Base-by-base conservation (phyloP, 2,113 vertebrate species). In the Bostrychus sinensis region DNA sequence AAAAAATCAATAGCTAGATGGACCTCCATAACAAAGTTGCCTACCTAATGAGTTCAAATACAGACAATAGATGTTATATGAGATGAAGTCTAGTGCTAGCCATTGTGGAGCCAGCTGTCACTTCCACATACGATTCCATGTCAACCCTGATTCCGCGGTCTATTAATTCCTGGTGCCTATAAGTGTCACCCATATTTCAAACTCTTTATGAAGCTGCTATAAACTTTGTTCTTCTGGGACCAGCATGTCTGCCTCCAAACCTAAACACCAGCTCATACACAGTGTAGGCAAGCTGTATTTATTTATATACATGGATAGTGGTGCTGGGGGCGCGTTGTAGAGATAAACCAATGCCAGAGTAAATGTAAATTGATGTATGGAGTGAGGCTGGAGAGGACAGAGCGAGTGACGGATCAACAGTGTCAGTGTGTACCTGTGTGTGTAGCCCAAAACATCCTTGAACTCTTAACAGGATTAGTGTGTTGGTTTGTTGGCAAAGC, bases 401-500 rank as follows among this genome's bases (percentile, higher is more conserved):
- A 23, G 48, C 22, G 12, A 34, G 50, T 56, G 50, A 67, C 22
- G 17, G 48, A 66, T 0, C 13, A 64, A 51, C 56, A 66, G 30
- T 28, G 54, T 64, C 39, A 26, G 30, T 5, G 23, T 55, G 16
- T 63, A 62, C 34, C 39, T 56, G 51, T 20, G 56, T 75, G 74
- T 86, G 78, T 72, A 74, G 70, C 83, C 74, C 60, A 64, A 70
- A 82, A 68, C 72, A 78, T 76, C 55, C 38, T 36, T 71, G 66
- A 64, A 46, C 69, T 64, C 67, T 25, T 81, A 85, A 87, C 60
- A 80, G 78, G 85, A 89, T 89, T 86, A 88, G 80, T 73, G 59
- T 68, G 77, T 71, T 62, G 25, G 56, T 48, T 38, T 83, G 83
- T 86, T 89, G 86, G 77, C 82, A 86, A 87, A 87, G 80, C 82